These are phyloP conservation scores for Pseudococcus viburni DNA, from an alignment of 2,888 invertebrate species.

Conservation along the genomic window DNA sequence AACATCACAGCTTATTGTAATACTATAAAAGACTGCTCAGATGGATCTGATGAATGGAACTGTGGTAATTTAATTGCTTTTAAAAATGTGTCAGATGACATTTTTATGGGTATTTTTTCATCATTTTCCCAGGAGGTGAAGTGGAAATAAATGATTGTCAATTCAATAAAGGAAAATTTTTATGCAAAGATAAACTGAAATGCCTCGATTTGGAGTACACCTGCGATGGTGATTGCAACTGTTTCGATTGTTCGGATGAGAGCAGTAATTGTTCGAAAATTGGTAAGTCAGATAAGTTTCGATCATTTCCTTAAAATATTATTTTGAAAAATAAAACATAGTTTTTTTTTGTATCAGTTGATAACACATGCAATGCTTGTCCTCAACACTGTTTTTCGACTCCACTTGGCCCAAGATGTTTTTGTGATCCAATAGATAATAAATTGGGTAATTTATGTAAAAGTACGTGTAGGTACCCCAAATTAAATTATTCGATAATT, in stretches of 20 bases:
- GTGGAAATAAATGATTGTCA: background rate
- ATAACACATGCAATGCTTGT: too few relatives aligned
- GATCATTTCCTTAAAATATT: too few relatives aligned
- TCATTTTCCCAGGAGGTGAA: background rate
- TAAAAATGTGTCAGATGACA: background rate
- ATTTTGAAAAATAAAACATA: too few relatives aligned
- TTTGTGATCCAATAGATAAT: too few relatives aligned
- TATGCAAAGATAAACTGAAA: background rate
- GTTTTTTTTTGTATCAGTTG: too few relatives aligned
- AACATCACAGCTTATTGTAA: background rate
- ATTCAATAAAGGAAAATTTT: background rate
- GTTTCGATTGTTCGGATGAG: slow-evolving; percentile 12
- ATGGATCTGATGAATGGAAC: background rate
- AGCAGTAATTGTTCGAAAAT: background rate
- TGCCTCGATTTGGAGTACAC: background rate
- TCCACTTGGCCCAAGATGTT: too few relatives aligned
- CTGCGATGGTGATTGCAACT: background rate
- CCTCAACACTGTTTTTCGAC: too few relatives aligned
- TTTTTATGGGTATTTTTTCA: background rate
- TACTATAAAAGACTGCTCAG: background rate
- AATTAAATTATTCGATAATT: too few relatives aligned
- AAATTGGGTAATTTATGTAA: too few relatives aligned
- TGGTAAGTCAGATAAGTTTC: background rate
- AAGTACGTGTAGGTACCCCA: too few relatives aligned
- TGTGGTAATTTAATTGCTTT: background rate